These are phyloP conservation scores for Sebastolobus alascanus DNA, from an alignment of 2,797 vertebrate species.

Conservation along the genomic window DNA sequence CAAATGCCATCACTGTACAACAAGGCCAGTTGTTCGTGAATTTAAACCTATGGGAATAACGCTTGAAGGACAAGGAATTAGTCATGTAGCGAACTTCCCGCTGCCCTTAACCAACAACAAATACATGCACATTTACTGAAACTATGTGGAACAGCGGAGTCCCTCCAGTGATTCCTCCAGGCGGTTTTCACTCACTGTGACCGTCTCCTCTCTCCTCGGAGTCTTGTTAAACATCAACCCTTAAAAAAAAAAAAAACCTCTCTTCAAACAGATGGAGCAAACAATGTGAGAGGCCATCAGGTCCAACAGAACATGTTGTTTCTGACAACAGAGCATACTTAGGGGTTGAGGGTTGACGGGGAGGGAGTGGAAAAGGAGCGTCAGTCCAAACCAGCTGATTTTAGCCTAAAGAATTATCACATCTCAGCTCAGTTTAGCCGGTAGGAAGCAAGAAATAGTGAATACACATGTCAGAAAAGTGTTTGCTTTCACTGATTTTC, in stretches of 20 bases:
- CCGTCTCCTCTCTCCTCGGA: constrained; percentile 47
- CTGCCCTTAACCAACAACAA: not conserved
- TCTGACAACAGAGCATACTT: constrained; percentile 74
- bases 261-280: constrained; percentile 70
- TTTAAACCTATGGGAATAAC: not conserved
- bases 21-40: not conserved
- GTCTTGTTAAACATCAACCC: constrained; percentile 71
- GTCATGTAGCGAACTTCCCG: not conserved
- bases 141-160: not conserved
- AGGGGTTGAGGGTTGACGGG: constrained; percentile 36
- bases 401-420: not conserved
- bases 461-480: constrained; percentile 13
- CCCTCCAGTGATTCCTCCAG: constrained; percentile 27
- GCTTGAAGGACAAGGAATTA: not conserved
- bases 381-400: constrained; percentile 45
- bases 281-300: constrained; percentile 66
- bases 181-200: constrained; percentile 39
- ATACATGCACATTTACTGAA: constrained; percentile 7
- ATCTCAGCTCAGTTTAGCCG: not conserved
- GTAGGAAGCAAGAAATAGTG: not conserved
- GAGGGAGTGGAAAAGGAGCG: constrained; percentile 67
- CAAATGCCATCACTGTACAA: not conserved
- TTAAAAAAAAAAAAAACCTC: constrained; percentile 28
- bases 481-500: constrained; percentile 36
- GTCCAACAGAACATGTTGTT: constrained; percentile 68